Evolutionary conservation across 2,797 vertebrate species (phyloP).

Genomic region (Hylomyscus alleni): DNA sequence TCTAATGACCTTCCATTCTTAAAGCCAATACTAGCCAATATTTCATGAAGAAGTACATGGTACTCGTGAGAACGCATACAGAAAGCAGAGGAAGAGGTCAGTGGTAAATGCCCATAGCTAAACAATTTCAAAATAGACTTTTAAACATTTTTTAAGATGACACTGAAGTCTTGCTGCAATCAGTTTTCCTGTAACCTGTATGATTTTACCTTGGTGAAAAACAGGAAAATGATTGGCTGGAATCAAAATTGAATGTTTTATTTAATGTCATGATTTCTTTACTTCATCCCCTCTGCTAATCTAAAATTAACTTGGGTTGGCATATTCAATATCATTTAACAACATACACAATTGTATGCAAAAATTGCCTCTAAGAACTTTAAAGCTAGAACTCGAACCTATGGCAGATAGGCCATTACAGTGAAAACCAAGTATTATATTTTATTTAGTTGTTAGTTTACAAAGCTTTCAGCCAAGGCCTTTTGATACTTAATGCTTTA

Average conservation of each 20-base stretch:
- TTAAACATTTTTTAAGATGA: slow-evolving; percentile 63
- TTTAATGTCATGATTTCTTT: slow-evolving; percentile 83
- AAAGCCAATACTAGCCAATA: slow-evolving; percentile 76
- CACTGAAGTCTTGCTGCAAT: slow-evolving; percentile 69
- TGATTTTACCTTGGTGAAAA: slow-evolving; percentile 71
- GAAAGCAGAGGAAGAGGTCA: slow-evolving; percentile 42
- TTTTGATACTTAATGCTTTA: neutral
- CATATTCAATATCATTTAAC: slow-evolving; percentile 83
- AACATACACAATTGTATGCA: slow-evolving; percentile 65
- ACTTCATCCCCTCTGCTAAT: slow-evolving; percentile 75
- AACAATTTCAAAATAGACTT: slow-evolving; percentile 62
- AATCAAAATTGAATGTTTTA: slow-evolving; percentile 83
- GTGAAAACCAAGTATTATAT: slow-evolving; percentile 34
- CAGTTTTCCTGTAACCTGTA: slow-evolving; percentile 69
- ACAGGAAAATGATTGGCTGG: slow-evolving; percentile 78
- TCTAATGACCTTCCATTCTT: slow-evolving; percentile 85
- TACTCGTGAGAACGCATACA: neutral
- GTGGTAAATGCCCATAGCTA: fast-evolving
- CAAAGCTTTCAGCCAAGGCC: neutral
- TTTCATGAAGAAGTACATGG: slow-evolving; percentile 40
- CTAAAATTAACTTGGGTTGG: slow-evolving; percentile 82
- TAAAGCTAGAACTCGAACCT: slow-evolving; percentile 78
- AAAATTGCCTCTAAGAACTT: slow-evolving; percentile 78
- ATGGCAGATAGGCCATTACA: neutral
- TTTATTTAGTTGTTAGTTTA: neutral